Conservation (phyloP, 2,888 invertebrate species). For the Trilocha varians region DNA sequence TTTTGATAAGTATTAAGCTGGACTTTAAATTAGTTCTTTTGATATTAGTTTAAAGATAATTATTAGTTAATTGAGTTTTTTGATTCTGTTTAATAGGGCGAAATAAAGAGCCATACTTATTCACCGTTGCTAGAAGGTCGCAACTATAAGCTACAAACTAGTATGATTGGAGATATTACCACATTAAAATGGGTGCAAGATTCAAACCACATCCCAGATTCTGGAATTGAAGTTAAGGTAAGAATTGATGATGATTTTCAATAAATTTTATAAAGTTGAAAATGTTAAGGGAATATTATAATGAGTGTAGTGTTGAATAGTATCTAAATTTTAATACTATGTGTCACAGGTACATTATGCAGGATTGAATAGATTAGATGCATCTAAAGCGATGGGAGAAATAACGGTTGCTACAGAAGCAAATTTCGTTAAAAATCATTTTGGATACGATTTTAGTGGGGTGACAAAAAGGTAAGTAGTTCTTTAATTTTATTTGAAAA, state of each 20-base stretch:
- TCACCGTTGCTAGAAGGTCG: too few species aligned
- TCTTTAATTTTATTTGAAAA: neutral
- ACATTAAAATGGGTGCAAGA: slow-evolving; percentile 20
- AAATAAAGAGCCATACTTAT: too few species aligned
- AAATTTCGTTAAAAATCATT: slow-evolving; percentile 6
- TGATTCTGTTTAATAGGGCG: neutral
- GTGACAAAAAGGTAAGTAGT: slow-evolving; percentile 21
- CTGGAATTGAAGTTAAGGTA: slow-evolving; percentile 12
- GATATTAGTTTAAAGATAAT: too few species aligned
- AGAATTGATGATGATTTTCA: too few species aligned
- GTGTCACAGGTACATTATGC: slow-evolving; percentile 23
- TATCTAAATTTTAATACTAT: too few species aligned
- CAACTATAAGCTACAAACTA: slow-evolving; percentile 7
- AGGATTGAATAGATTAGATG: slow-evolving; percentile 21
- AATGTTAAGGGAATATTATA: too few species aligned
- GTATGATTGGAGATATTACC: slow-evolving; percentile 15
- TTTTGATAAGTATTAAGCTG: too few species aligned
- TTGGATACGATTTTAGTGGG: slow-evolving; percentile 39
- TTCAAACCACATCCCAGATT: neutral
- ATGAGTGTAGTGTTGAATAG: too few species aligned
- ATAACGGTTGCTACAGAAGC: slow-evolving; percentile 6
- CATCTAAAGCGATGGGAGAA: slow-evolving; percentile 16
- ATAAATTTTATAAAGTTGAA: neutral
- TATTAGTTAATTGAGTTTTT: neutral
- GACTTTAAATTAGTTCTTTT: too few species aligned